These are phyloP conservation scores for Mactromeris polynyma DNA, from an alignment of 2,888 invertebrate genomes.

Conservation along the genomic window DNA sequence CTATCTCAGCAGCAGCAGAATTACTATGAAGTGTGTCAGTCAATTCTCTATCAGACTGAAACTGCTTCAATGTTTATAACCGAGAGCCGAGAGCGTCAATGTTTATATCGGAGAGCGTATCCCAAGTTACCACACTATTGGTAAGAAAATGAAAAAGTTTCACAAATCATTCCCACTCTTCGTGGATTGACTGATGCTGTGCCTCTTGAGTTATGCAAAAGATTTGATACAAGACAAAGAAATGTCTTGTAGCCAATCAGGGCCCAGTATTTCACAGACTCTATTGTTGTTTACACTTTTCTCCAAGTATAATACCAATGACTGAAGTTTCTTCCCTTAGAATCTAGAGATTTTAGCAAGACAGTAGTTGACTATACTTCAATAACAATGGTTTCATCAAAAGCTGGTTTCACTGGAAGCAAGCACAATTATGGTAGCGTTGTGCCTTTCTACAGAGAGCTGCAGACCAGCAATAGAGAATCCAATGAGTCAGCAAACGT, in stretches of 20 bases:
- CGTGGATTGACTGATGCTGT: background rate
- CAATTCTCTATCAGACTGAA: background rate
- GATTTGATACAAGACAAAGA: background rate
- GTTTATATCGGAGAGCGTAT: background rate
- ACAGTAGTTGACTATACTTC: background rate
- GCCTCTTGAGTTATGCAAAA: background rate
- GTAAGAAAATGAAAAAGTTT: background rate
- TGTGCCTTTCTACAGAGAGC: background rate
- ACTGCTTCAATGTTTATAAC: background rate
- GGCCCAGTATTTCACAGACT: background rate
- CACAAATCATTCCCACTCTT: background rate
- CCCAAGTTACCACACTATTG: background rate
- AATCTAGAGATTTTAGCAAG: background rate
- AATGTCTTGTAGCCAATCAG: background rate
- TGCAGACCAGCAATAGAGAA: background rate
- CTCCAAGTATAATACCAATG: background rate
- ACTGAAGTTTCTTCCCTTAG: background rate
- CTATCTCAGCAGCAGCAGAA: background rate
- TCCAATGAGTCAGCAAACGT: slow-evolving; percentile 7
- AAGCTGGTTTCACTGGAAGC: background rate
- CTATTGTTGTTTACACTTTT: slow-evolving; percentile 21
- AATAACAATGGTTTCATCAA: background rate
- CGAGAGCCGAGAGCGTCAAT: background rate
- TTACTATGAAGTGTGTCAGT: background rate
- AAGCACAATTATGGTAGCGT: background rate